phyloP scores from a whole-genome alignment of 2,888 invertebrate species.

The Drosophila nr. fundita region DNA sequence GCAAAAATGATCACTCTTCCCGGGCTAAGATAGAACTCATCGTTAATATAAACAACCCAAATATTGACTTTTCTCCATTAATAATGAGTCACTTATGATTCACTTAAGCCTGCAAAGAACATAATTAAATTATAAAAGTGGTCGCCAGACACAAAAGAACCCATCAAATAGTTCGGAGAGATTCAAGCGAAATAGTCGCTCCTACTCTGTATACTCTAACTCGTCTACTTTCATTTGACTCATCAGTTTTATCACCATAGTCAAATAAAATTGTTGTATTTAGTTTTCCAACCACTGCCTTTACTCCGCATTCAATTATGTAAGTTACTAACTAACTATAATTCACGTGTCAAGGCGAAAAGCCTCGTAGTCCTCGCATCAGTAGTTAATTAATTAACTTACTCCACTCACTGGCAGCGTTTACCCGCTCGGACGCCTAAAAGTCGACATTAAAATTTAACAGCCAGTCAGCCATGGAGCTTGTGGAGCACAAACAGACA shows the following conservation, averaged over 20 bases:
- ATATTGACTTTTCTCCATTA: no score
- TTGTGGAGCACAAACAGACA: background rate
- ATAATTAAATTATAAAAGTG: background rate
- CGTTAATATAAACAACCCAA: background rate
- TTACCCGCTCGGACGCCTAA: slow-evolving; percentile 43
- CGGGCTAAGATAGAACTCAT: background rate
- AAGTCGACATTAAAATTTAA: slow-evolving; percentile 63
- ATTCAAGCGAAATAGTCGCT: background rate
- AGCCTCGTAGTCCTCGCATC: background rate
- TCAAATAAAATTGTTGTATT: background rate
- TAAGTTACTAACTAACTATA: slow-evolving; percentile 4
- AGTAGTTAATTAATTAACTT: slow-evolving; percentile 61
- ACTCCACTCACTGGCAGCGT: slow-evolving; percentile 14
- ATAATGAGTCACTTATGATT: background rate
- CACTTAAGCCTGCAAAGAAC: no score
- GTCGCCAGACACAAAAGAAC: background rate
- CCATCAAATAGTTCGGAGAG: background rate
- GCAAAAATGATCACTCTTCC: background rate
- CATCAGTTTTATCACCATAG: slow-evolving; percentile 1
- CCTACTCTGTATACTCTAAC: background rate
- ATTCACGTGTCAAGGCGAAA: slow-evolving; percentile 13
- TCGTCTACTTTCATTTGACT: slow-evolving; percentile 1
- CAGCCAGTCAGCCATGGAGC: slow-evolving; percentile 19
- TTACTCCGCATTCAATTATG: background rate
- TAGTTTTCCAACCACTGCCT: background rate